A percentile compares a stretch with the other conserved stretches of the same genome.
phyloP scores from a whole-genome alignment of 2,113 vertebrate genomes.

The Lutjanus erythropterus region DNA sequence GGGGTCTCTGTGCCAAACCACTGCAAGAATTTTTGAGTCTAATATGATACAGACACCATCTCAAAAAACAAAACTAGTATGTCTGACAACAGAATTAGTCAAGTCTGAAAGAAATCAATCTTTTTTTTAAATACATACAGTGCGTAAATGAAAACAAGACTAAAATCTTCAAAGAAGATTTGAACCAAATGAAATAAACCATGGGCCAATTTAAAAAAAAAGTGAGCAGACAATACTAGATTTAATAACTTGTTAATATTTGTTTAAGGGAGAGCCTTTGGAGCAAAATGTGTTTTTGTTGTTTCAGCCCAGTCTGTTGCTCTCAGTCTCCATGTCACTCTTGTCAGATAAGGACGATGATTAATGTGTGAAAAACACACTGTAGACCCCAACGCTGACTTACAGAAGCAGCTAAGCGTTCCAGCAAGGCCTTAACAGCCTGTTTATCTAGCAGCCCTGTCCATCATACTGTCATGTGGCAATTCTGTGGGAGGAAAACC shows the following conservation, averaged over 20 bases:
- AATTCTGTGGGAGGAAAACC: not conserved
- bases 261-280: not conserved
- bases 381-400: constrained; percentile 24
- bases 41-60: not conserved
- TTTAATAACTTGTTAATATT: not conserved
- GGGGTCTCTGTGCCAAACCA: not conserved
- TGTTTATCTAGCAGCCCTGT: constrained; percentile 47
- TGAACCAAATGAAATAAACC: not conserved
- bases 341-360: constrained; percentile 45
- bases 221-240: not conserved
- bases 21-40: not conserved
- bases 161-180: not conserved
- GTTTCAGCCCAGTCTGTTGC: constrained; percentile 14
- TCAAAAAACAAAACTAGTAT: not conserved
- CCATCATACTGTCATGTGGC: constrained; percentile 25
- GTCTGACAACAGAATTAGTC: too few species aligned
- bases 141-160: not conserved
- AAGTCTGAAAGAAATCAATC: not conserved
- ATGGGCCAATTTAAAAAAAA: not conserved
- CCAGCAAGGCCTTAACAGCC: not conserved
- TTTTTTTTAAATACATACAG: not conserved
- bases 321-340: constrained; percentile 7
- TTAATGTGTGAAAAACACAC: constrained; percentile 46
- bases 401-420: constrained; percentile 50
- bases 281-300: constrained; percentile 14